Evolutionary conservation across 2,888 invertebrate genomes (phyloP).

Genomic region (Brachynemurus nebulosus): DNA sequence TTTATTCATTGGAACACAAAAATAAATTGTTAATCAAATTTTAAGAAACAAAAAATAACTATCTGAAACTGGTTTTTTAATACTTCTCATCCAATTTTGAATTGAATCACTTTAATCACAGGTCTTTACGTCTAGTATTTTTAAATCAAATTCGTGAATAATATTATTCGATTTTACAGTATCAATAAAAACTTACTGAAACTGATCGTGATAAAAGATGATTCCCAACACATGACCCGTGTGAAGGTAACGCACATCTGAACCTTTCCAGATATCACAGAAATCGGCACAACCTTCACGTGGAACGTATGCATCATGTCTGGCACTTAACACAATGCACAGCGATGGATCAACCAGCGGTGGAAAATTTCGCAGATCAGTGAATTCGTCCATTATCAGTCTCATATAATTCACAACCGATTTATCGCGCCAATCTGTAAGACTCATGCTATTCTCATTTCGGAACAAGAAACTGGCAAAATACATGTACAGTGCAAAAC

Average conservation of each 20-base stretch:
- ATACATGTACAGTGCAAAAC: too few species aligned
- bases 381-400: constrained; percentile 98
- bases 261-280: constrained; percentile 86
- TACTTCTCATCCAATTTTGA: constrained; percentile 3
- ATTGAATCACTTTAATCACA: not conserved
- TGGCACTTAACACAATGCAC: constrained; percentile 82
- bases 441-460: too few species aligned
- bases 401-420: constrained; percentile 89
- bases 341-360: constrained; percentile 75
- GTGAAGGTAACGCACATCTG: constrained; percentile 74
- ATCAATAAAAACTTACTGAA: constrained; percentile 47
- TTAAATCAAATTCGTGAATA: too few species aligned
- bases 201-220: constrained; percentile 70
- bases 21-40: too few species aligned
- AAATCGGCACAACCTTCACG: constrained; percentile 67
- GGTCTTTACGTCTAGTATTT: too few species aligned
- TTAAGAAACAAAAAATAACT: too few species aligned
- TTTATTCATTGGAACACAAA: too few species aligned
- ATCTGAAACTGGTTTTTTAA: too few species aligned
- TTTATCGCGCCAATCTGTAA: constrained; percentile 37
- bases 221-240: constrained; percentile 85
- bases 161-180: too few species aligned
- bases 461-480: too few species aligned
- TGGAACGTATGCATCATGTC: constrained; percentile 83
- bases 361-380: constrained; percentile 88